A percentile compares a stretch with the other conserved stretches of the same genome.
phyloP scores from a whole-genome alignment of 1,140 invertebrate genomes.

The Nasonia vitripennis region DNA sequence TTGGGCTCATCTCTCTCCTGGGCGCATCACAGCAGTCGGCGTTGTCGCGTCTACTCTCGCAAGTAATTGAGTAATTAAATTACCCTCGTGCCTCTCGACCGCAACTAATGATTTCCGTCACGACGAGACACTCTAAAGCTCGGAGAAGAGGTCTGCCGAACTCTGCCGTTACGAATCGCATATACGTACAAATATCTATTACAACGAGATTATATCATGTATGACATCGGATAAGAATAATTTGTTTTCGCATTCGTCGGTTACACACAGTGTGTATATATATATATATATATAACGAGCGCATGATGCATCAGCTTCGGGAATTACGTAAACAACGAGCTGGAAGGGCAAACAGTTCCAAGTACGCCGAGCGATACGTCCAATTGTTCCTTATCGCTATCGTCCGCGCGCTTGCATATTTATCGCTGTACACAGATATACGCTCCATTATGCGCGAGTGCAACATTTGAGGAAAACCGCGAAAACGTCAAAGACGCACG shows the following conservation, averaged over 20 bases:
- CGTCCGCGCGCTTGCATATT: background rate
- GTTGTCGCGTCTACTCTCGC: background rate
- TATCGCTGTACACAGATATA: background rate
- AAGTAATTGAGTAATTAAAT: constrained; percentile 41
- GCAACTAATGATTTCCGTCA: constrained; percentile 28
- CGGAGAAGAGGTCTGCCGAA: background rate
- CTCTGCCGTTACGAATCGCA: no score
- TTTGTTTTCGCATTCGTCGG: no score
- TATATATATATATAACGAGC: no score
- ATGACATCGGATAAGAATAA: no score
- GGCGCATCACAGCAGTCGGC: no score
- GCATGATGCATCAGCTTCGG: no score
- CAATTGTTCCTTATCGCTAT: background rate
- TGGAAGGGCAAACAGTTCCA: background rate
- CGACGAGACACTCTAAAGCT: background rate
- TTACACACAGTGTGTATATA: no score
- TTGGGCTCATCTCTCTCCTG: background rate
- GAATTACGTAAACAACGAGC: no score
- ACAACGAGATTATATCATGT: no score
- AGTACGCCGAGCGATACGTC: background rate
- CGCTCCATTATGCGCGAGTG: no score
- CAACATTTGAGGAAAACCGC: background rate
- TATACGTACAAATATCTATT: no score
- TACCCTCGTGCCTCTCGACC: constrained; percentile 23
- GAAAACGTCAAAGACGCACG: background rate